Evolutionary conservation across 1,140 invertebrate genomes (phyloP), one percentile per base, ranked within the genome.

Genomic region (Apolygus lucorum): DNA sequence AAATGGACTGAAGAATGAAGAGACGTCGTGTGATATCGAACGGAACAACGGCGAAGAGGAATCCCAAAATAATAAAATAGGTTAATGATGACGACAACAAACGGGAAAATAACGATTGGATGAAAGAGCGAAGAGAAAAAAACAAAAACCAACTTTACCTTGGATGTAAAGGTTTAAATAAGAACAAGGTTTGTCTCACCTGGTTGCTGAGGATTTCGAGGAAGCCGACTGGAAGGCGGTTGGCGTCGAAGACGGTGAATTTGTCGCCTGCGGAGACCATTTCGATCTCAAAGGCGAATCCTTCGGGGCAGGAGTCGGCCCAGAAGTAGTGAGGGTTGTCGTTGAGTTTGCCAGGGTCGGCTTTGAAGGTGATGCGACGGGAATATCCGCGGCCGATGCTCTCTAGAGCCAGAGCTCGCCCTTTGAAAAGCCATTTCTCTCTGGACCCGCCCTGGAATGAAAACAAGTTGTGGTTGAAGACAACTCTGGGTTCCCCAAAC

Each of bases 311-410:
- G 42, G 86, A 90, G 79, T 91, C 90, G 14, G 87, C 86, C 87
- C 88, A 91, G 80, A 91, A 91, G 76, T 87, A 88, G 75, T 88
- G 87, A 14, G 81, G 79, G 76, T 89, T 88, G 66, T 85, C 81
- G 78, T 90, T 90, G 28, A 87, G 79, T 52, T 82, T 83, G 17
- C 82, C 82, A 14, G 79, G 78, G 34, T 84, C 81, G 2, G 87
- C 82, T 73, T 86, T 82, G 77, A 91, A 91, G 1, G 88, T 90
- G 52, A 91, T 81, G 28, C 89, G 81, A 71, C 88, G 83, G 11
- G 88, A 86, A 75, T 89, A 91, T 13, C 90, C 89, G 74, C 86
- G 82, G 0, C 89, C 89, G 72, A 91, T 87, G 8, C 83, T 85
- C 73, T 83, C 79, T 52, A 91, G 80, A n/a, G 81, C 83, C 17